Base-by-base conservation (phyloP, 1,140 invertebrate genomes). In the Acromyrmex echinatior region DNA sequence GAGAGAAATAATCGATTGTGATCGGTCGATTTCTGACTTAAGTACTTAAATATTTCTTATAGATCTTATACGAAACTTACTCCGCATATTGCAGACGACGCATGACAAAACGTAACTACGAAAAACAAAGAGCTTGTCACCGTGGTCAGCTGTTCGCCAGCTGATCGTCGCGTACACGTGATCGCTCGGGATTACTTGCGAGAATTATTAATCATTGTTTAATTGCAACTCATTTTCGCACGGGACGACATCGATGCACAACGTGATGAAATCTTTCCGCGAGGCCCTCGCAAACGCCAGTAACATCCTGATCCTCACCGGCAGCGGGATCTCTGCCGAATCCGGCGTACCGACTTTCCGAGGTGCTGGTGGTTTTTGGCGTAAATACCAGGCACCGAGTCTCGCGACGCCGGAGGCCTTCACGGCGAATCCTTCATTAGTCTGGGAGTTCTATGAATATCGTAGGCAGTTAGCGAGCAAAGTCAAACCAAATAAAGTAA, bases 361-460 rank as follows among this genome's bases (percentile, higher is more conserved):
- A 82, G 98, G 98, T 66, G 95, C 96, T 63, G 97, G 97, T 21
- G 98, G 98, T 31, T 96, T 97, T 66, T 98, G 98, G 98, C 96
- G 97, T 88, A 97, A 96, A 90, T 97, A 97, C 94, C 94, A 96
- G 88, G 96, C 97, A 21, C 94, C 96, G 92, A 95, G 96, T 92
- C 93, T 98, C 35, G 97, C 97, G 2, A 97, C 97, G 58, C 97
- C 97, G 18, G 93, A 95, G 92, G 97, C 97, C 39, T 98, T 98
- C 94, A 89, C 89, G 45, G 92, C 93, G 35, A 96, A 97, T 94
- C 97, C 97, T 2, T 97, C 97, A 2, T 94, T 98, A 51, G 97
- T 98, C 4, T 98, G 97, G 97, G 97, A 98, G 93, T 98, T 98
- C 94, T 98, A 98, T 92, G 97, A 97, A 91, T 97, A 98, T 91